Percentiles rank a stretch among this genome's conserved stretches.
phyloP scores from a whole-genome alignment of 2,888 invertebrate genomes.

The Polydesmus complanatus region DNA sequence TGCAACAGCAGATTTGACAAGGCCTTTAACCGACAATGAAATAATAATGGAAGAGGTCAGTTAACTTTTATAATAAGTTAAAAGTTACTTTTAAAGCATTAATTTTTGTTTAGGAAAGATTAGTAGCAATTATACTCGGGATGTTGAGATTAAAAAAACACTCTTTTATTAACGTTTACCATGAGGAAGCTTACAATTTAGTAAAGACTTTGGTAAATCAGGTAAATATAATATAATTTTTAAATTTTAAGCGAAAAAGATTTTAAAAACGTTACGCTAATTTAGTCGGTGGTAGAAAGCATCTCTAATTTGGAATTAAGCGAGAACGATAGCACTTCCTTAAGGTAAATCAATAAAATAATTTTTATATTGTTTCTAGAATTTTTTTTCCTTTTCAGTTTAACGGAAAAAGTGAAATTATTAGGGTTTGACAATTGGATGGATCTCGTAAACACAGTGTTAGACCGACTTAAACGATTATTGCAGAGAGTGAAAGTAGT shows the following conservation, averaged over 20 bases:
- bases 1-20: conserved; percentile 77
- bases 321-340: conserved; percentile 25
- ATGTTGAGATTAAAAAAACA: conserved; percentile 73
- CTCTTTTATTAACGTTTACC: conserved; percentile 67
- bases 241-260: conserved; percentile 2
- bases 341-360: conserved; percentile 17
- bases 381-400: conserved; percentile 25
- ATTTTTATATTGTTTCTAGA: neutral
- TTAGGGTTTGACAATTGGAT: conserved; percentile 56
- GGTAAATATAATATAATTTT: conserved; percentile 31
- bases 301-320: conserved; percentile 31
- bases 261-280: conserved; percentile 15
- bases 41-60: conserved; percentile 48
- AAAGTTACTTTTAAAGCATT: neutral
- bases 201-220: conserved; percentile 80
- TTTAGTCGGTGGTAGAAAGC: conserved; percentile 33
- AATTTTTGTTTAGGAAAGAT: conserved; percentile 51
- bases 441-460: conserved; percentile 48
- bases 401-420: conserved; percentile 47
- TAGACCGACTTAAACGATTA: conserved; percentile 49
- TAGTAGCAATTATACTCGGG: conserved; percentile 77
- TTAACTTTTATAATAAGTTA: conserved; percentile 3
- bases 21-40: conserved; percentile 50
- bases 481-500: conserved; percentile 53
- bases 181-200: conserved; percentile 76